These are phyloP conservation scores for Papilio helenus DNA, from an alignment of 1,140 invertebrate species.

Conservation along the genomic window DNA sequence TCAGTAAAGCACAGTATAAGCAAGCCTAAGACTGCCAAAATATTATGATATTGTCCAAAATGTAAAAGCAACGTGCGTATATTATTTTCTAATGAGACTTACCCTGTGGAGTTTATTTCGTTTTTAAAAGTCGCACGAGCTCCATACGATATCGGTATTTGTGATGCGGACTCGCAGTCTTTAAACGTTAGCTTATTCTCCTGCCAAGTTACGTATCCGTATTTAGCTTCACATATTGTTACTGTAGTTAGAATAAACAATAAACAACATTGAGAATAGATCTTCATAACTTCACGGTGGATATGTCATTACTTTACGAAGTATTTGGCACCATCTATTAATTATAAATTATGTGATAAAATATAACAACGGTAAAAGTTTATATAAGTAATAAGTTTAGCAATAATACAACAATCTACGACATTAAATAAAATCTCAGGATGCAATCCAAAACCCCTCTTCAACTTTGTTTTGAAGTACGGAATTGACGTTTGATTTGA, in stretches of 20 bases:
- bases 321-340: slow-evolving; percentile 12
- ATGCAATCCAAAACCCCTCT: slow-evolving; percentile 1
- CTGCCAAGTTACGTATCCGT: slow-evolving; percentile 60
- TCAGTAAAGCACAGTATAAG: neutral
- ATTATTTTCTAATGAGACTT: slow-evolving; percentile 38
- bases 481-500: neutral
- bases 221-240: slow-evolving; percentile 56
- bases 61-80: too few species aligned
- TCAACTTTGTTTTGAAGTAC: slow-evolving; percentile 11
- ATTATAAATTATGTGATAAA: slow-evolving; percentile 7
- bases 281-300: slow-evolving; percentile 33
- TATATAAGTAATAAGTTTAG: slow-evolving; percentile 19
- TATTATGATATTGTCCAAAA: too few species aligned
- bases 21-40: neutral
- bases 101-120: slow-evolving; percentile 72
- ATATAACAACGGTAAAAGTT: neutral
- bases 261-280: slow-evolving; percentile 40
- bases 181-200: slow-evolving; percentile 46
- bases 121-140: slow-evolving; percentile 68
- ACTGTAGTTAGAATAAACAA: slow-evolving; percentile 47
- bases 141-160: slow-evolving; percentile 61
- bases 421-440: slow-evolving; percentile 9
- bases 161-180: slow-evolving; percentile 51
- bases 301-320: slow-evolving; percentile 2
- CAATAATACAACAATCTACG: slow-evolving; percentile 8